Conservation (phyloP, 2,113 vertebrate genomes). For the Xiphophorus maculatus region DNA sequence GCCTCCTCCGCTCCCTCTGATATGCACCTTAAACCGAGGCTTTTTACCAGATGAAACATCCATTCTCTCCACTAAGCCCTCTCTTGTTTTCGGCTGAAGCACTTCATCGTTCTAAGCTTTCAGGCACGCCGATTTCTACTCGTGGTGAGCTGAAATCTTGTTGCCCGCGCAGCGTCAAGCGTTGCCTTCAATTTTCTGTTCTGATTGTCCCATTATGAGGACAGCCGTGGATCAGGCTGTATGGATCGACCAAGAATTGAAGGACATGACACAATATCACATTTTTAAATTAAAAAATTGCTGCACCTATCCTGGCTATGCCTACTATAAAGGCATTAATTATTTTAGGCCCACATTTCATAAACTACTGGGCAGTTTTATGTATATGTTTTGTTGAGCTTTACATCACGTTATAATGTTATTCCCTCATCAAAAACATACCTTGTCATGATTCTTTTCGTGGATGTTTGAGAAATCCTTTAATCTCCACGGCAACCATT, state of each 20-base stretch:
- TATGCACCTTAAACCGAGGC: conserved; percentile 22
- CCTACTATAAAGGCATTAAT: too few relatives aligned
- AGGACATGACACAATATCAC: neutral
- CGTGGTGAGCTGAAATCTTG: neutral
- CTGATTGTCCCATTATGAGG: neutral
- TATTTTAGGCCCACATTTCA: too few relatives aligned
- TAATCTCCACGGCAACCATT: too few relatives aligned
- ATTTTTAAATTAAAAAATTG: neutral
- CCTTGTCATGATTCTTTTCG: too few relatives aligned
- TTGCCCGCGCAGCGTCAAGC: neutral
- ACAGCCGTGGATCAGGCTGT: neutral
- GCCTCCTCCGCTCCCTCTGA: conserved; percentile 54
- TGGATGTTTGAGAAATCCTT: too few relatives aligned
- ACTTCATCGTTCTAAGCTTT: conserved; percentile 23
- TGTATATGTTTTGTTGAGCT: too few relatives aligned
- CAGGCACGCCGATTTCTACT: neutral
- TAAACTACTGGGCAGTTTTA: neutral
- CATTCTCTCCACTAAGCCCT: conserved; percentile 19
- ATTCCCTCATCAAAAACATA: too few relatives aligned
- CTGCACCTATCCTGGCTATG: neutral
- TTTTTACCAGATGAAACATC: conserved; percentile 40
- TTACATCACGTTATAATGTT: too few relatives aligned
- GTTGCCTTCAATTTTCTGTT: neutral
- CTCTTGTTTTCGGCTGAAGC: conserved; percentile 22
- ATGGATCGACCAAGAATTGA: too few relatives aligned